Evolutionary conservation across 2,113 vertebrate species (phyloP).

Genomic region (Todiramphus chloris): DNA sequence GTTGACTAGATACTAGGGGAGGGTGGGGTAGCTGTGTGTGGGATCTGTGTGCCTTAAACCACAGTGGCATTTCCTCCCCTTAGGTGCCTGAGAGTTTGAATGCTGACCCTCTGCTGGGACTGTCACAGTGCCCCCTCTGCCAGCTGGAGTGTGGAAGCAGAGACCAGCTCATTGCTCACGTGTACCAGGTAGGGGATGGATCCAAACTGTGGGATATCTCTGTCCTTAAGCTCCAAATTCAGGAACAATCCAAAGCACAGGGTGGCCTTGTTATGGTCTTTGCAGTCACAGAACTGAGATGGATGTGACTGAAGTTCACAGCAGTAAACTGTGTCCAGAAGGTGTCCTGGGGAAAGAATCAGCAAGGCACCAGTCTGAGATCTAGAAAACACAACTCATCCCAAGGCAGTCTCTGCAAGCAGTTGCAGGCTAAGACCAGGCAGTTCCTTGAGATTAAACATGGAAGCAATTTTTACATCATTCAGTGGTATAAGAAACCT

Average conservation of each 20-base stretch:
- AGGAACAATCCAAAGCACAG: not conserved
- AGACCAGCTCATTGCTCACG: conserved; percentile 91
- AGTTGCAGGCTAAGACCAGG: not conserved
- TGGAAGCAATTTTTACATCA: not conserved
- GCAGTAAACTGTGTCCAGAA: not conserved
- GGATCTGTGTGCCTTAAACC: not conserved
- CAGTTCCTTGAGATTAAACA: not conserved
- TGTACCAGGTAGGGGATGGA: conserved; percentile 88
- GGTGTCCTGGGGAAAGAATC: not conserved
- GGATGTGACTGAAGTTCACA: not conserved
- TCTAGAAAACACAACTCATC: not conserved
- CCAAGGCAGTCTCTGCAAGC: not conserved
- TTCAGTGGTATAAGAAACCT: not conserved
- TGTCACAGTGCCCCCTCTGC: conserved; percentile 91
- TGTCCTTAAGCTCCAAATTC: not conserved
- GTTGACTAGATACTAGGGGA: not conserved
- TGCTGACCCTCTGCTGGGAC: conserved; percentile 67
- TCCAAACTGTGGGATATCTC: not conserved
- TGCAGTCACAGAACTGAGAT: not conserved
- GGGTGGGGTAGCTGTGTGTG: accelerated
- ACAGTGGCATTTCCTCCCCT: not conserved
- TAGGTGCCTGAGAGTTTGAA: conserved; percentile 67
- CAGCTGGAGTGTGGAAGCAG: conserved; percentile 90
- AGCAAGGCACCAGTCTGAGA: not conserved
- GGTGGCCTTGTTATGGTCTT: not conserved